Conservation (phyloP, 2,888 invertebrate species). For the Prenolepis imparis region DNA sequence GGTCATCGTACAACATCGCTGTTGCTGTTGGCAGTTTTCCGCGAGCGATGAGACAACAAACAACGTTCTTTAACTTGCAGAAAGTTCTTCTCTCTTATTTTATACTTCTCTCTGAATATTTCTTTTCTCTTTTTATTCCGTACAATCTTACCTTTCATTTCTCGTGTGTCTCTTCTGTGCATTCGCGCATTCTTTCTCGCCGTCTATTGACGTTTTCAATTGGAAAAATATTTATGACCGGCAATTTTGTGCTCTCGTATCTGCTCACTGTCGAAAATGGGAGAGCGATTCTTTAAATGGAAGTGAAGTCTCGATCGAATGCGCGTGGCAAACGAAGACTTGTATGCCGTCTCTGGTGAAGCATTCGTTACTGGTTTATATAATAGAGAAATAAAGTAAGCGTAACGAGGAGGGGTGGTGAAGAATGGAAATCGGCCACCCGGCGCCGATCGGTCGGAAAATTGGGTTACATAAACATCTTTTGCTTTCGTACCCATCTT, state of each 20-base stretch:
- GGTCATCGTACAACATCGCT: conserved; percentile 73
- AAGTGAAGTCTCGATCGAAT: conserved; percentile 42
- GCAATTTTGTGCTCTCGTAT: conserved; percentile 10
- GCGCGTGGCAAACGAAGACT: conserved; percentile 3
- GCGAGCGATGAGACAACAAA: conserved; percentile 79
- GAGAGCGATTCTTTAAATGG: conserved; percentile 41
- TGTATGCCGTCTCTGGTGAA: neutral
- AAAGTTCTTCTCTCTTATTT: conserved; percentile 61
- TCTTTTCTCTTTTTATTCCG: neutral
- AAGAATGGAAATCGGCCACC: conserved; percentile 64
- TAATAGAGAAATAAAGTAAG: conserved; percentile 58
- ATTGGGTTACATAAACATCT: conserved; percentile 80
- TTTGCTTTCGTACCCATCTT: conserved; percentile 58
- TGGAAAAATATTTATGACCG: conserved; percentile 1
- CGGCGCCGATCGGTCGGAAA: conserved; percentile 77
- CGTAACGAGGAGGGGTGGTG: conserved; percentile 46
- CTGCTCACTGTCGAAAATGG: conserved; percentile 26
- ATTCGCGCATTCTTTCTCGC: conserved; percentile 1
- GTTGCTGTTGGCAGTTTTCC: conserved; percentile 74
- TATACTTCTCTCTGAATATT: conserved; percentile 53
- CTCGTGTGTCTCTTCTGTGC: neutral
- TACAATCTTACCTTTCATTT: conserved; percentile 2
- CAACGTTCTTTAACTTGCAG: conserved; percentile 72
- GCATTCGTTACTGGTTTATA: conserved; percentile 34
- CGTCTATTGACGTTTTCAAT: conserved; percentile 19